A percentile compares a stretch with the other conserved stretches of the same genome.
These are phyloP conservation scores for Punctoribates punctum DNA, from an alignment of 2,888 invertebrate species.

Conservation along the genomic window DNA sequence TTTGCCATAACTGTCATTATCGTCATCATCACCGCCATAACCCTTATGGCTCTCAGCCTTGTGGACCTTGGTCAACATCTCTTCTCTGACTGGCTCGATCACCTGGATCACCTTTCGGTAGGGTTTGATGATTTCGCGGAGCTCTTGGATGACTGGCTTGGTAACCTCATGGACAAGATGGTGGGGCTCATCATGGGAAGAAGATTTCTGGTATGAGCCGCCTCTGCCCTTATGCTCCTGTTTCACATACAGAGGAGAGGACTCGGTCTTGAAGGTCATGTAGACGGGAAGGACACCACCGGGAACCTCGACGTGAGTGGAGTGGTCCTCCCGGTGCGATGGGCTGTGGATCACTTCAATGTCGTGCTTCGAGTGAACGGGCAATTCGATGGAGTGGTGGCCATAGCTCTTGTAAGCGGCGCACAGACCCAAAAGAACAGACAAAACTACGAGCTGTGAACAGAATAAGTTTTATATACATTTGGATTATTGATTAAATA, in stretches of 20 bases:
- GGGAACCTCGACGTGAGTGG: constrained; percentile 37
- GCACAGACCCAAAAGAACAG: neutral
- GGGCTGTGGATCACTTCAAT: constrained; percentile 23
- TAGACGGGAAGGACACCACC: constrained; percentile 33
- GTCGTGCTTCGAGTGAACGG: constrained; percentile 22
- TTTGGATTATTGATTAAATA: too few relatives aligned
- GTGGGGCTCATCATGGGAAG: constrained; percentile 38
- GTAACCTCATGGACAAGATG: constrained; percentile 39
- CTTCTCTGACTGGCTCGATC: constrained; percentile 36
- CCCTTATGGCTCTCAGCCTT: neutral
- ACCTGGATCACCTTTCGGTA: constrained; percentile 26
- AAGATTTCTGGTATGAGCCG: constrained; percentile 21
- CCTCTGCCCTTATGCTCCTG: constrained; percentile 38
- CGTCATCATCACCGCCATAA: neutral
- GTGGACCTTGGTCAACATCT: constrained; percentile 31
- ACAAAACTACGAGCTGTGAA: too few relatives aligned
- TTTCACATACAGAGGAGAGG: constrained; percentile 33
- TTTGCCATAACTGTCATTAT: neutral
- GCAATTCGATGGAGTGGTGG: neutral
- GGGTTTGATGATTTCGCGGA: constrained; percentile 34
- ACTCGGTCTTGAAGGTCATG: constrained; percentile 38
- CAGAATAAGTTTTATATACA: too few relatives aligned
- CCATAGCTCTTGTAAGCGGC: neutral
- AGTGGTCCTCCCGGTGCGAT: neutral
- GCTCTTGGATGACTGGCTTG: constrained; percentile 38